These are phyloP conservation scores for Argynnis bischoffii DNA, from an alignment of 2,888 invertebrate genomes.

Conservation along the genomic window DNA sequence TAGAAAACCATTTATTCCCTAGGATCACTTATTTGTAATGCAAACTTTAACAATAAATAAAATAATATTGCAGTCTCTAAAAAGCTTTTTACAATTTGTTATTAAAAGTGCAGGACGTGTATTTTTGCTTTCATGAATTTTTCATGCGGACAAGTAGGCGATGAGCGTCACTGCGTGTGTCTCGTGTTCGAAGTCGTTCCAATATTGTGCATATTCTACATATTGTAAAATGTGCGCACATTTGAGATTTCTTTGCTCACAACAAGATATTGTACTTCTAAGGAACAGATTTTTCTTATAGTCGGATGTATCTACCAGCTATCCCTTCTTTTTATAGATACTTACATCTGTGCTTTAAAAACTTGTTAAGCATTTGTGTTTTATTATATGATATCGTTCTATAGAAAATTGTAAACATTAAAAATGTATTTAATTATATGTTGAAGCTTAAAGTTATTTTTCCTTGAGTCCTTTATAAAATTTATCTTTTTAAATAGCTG, in stretches of 20 bases:
- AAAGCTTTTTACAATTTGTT: conserved; percentile 19
- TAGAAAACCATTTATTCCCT: no score
- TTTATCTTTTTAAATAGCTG: conserved; percentile 1
- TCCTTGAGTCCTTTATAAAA: not conserved
- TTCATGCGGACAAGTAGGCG: conserved; percentile 45
- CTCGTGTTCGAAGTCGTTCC: conserved; percentile 18
- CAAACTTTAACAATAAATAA: no score
- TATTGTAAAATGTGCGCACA: conserved; percentile 25
- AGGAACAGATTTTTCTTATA: conserved; percentile 10
- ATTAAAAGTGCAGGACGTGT: conserved; percentile 20
- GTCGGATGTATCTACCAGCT: not conserved
- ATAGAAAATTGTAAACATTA: no score
- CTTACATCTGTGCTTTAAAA: no score
- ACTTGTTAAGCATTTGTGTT: no score
- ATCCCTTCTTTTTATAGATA: not conserved
- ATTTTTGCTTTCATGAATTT: conserved; percentile 45
- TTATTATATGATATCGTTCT: no score
- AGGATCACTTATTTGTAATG: no score
- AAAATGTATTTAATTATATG: no score
- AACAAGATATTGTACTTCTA: conserved; percentile 6
- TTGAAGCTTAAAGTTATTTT: not conserved
- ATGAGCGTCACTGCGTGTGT: conserved; percentile 39
- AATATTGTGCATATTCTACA: conserved; percentile 15
- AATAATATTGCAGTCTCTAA: not conserved
- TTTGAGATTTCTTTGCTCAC: conserved; percentile 16